Percentiles rank a stretch among this genome's conserved stretches.
Conservation (phyloP, 2,113 vertebrate species). For the Illadopsis cleaveri region DNA sequence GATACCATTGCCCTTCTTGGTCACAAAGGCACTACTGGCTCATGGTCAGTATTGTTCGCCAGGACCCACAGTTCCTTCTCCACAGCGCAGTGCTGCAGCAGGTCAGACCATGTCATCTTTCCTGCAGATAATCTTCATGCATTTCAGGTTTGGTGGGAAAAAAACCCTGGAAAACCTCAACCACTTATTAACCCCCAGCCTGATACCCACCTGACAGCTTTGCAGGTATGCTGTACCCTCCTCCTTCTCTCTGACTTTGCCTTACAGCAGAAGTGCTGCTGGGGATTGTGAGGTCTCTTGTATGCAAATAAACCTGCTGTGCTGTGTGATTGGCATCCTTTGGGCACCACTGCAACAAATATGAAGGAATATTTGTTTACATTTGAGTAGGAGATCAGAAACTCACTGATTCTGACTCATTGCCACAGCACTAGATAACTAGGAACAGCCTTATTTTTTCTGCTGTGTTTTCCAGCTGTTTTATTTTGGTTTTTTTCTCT, state of each 20-base stretch:
- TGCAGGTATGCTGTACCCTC: not conserved
- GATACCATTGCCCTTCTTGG: not conserved
- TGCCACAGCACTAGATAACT: not conserved
- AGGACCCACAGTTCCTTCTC: not conserved
- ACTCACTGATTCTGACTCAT: conserved; percentile 31
- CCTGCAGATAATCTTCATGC: not conserved
- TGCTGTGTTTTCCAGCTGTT: not conserved
- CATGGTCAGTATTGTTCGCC: not conserved
- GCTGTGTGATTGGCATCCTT: not conserved
- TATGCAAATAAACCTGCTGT: not conserved
- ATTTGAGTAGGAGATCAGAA: conserved; percentile 45
- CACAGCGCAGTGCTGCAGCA: not conserved
- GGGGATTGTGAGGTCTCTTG: not conserved
- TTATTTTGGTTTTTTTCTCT: not conserved
- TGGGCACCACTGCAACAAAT: not conserved
- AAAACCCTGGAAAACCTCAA: fast-evolving
- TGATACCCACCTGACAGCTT: not conserved
- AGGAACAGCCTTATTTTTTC: conserved; percentile 37
- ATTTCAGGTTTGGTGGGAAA: not conserved
- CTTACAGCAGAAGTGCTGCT: not conserved
- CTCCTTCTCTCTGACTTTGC: not conserved
- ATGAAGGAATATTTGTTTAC: conserved; percentile 39
- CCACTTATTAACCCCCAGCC: not conserved
- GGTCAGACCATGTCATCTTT: not conserved
- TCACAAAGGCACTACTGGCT: not conserved